phyloP scores from a whole-genome alignment of 2,113 vertebrate genomes.

The Sturnus vulgaris region DNA sequence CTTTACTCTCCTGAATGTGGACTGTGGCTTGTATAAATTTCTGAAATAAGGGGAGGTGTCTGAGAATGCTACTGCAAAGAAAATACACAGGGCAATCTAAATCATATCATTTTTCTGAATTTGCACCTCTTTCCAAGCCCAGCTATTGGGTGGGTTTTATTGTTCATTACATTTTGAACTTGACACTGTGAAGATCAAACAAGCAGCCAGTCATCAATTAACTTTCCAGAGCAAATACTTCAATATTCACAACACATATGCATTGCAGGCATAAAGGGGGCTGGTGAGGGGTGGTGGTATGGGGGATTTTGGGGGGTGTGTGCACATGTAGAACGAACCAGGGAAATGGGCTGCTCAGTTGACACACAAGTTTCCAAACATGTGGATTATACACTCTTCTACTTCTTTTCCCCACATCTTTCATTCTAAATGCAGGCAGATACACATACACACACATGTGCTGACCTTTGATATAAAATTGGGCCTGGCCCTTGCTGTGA shows the following conservation, averaged over 20 bases:
- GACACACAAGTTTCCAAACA: neutral
- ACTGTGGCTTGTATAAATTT: neutral
- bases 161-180: neutral
- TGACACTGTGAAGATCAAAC: constrained; percentile 19
- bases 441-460: neutral
- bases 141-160: neutral
- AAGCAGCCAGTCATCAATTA: constrained; percentile 31
- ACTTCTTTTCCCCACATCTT: neutral
- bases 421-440: neutral
- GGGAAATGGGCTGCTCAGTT: neutral
- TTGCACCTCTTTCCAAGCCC: neutral
- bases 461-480: constrained; percentile 1
- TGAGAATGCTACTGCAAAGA: constrained; percentile 24
- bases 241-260: constrained; percentile 38
- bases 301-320: neutral
- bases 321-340: neutral
- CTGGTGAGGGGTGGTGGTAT: neutral
- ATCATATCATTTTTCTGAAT: neutral
- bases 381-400: neutral
- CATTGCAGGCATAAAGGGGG: neutral
- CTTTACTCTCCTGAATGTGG: neutral
- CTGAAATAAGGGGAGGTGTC: constrained; percentile 22
- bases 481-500: neutral
- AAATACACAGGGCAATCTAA: neutral
- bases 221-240: constrained; percentile 17